phyloP scores from a whole-genome alignment of 2,888 invertebrate genomes.

The Barypeithes pellucidus region DNA sequence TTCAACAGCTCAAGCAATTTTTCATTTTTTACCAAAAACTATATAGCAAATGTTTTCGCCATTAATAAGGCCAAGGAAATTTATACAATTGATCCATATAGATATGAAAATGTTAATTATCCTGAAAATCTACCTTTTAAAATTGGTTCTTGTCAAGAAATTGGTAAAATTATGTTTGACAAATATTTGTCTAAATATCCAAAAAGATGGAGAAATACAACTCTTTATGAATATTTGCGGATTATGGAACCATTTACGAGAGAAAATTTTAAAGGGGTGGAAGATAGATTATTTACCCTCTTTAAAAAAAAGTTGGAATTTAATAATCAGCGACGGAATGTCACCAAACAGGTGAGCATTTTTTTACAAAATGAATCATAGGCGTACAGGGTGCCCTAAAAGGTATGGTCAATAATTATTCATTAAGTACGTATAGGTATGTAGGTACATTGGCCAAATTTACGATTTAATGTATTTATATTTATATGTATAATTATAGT shows the following conservation, averaged over 20 bases:
- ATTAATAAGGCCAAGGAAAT: slow-evolving; percentile 5
- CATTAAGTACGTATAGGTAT: too few relatives aligned
- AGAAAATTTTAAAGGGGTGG: background rate
- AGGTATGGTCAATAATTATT: too few relatives aligned
- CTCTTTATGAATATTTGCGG: slow-evolving; percentile 17
- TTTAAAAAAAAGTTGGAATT: slow-evolving; percentile 18
- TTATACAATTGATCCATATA: slow-evolving; percentile 23
- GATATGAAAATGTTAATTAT: slow-evolving; percentile 20
- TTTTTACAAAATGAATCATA: too few relatives aligned
- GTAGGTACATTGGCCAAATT: too few relatives aligned
- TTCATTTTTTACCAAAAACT: slow-evolving; percentile 24
- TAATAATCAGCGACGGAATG: background rate
- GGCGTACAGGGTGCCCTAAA: too few relatives aligned
- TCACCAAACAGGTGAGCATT: background rate
- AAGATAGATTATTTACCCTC: slow-evolving; percentile 12
- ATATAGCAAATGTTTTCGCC: slow-evolving; percentile 15
- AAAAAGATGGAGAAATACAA: slow-evolving; percentile 33
- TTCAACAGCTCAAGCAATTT: background rate
- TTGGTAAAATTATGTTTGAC: background rate
- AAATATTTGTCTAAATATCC: slow-evolving; percentile 8
- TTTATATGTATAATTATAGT: too few relatives aligned
- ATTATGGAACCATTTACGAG: background rate
- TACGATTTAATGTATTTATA: too few relatives aligned
- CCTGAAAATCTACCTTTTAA: slow-evolving; percentile 5
- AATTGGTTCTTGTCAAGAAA: slow-evolving; percentile 20